Base-by-base conservation (phyloP, 2,113 vertebrate species). In the Dicerorhinus sumatrensis region DNA sequence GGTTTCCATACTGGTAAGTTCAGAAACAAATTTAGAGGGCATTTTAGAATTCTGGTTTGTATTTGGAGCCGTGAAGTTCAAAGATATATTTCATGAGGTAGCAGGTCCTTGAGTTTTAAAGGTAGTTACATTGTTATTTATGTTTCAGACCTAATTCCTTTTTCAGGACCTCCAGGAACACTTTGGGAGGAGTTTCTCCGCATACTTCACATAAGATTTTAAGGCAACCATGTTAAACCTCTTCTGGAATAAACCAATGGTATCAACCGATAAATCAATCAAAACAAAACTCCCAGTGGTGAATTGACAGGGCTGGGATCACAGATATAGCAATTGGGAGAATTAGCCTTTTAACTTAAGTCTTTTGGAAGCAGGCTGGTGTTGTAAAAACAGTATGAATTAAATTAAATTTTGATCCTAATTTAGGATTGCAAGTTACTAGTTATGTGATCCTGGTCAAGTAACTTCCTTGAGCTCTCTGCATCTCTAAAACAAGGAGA, bases 11-110 rank as follows among this genome's bases (percentile, higher is more conserved):
- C 25, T 58, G 58, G 14, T 81, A 48, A 56, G 16, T 97, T 75
- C 77, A 36, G 83, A 96, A 96, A 87, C 27, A 29, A 65, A 54
- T 60, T 56, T 20, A 72, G 56, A 42, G 56, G 63, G 36, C 16
- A 60, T 17, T 27, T 90, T 93, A 60, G 65, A 95, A 54, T 85
- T 83, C 72, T 92, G 48, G 14, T 95, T 95, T 95, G 58, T 77
- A 7, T 91, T 88, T 95, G 79, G 65, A 95, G 54, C 2, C 7
- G 8, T n/a, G 67, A 94, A 72, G 25, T 93, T 89, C 63, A 65
- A 60, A 77, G 60, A 48, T n/a, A 23, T 6, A 8, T 79, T 86
- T 92, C 65, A 89, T 69, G 42, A 86, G 42, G 4, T 54, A 27
- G 58, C 46, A 67, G 6, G 7, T 77, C 29, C 63, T 82, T 17